Conservation (phyloP, 2,888 invertebrate species). For the Agrotis clavis region DNA sequence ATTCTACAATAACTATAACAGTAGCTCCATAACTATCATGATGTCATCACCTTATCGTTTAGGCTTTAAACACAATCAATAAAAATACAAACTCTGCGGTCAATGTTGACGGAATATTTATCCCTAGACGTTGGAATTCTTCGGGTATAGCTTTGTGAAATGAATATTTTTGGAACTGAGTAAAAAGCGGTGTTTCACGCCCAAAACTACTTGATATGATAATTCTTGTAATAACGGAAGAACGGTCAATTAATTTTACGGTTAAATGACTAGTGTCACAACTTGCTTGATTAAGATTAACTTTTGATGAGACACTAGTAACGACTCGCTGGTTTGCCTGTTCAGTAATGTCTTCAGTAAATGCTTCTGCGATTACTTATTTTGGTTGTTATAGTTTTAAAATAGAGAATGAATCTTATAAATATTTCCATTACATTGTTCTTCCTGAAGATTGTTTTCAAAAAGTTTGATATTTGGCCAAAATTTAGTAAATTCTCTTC, state of each 20-base stretch:
- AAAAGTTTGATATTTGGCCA: not conserved
- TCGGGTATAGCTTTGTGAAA: slow-evolving; percentile 30
- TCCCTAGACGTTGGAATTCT: slow-evolving; percentile 29
- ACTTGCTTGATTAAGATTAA: slow-evolving; percentile 53
- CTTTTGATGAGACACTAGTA: slow-evolving; percentile 51
- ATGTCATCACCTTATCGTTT: slow-evolving; percentile 18
- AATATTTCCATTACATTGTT: too few relatives aligned
- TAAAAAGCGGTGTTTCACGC: slow-evolving; percentile 59
- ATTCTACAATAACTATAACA: slow-evolving; percentile 13
- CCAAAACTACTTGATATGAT: slow-evolving; percentile 63
- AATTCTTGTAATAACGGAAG: slow-evolving; percentile 72
- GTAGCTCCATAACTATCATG: slow-evolving; percentile 3
- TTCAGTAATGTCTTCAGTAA: not conserved
- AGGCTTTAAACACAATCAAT: slow-evolving; percentile 2
- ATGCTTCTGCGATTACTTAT: not conserved
- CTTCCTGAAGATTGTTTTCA: not conserved
- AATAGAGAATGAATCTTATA: too few relatives aligned
- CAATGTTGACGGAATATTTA: slow-evolving; percentile 18
- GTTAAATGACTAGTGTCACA: slow-evolving; percentile 60
- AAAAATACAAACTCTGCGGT: slow-evolving; percentile 24
- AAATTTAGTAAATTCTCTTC: not conserved
- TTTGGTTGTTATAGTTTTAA: not conserved
- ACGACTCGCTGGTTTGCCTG: slow-evolving; percentile 8
- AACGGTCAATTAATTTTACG: slow-evolving; percentile 66
- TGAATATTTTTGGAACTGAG: slow-evolving; percentile 53